Evolutionary conservation across 2,797 vertebrate genomes (phyloP).

Genomic region (Gadopsis marmoratus): DNA sequence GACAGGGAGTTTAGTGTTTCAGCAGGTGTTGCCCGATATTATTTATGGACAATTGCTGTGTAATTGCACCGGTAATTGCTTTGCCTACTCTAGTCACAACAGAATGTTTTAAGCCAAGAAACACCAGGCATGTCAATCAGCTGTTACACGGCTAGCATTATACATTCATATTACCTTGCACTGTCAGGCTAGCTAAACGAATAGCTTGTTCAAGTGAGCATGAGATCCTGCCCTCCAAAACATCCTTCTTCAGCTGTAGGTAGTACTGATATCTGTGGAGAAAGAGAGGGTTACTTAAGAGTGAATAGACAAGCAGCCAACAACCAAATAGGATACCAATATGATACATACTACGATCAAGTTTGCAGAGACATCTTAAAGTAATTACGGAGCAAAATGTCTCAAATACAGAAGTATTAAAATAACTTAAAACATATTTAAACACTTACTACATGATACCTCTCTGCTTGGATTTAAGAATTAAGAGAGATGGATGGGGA

Average conservation of each 20-base stretch:
- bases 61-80: slow-evolving; percentile 2
- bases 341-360: neutral
- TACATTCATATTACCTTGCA: slow-evolving; percentile 90
- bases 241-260: slow-evolving; percentile 97
- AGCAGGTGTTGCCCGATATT: neutral
- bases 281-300: slow-evolving; percentile 16
- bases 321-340: neutral
- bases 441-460: neutral
- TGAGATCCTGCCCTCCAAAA: slow-evolving; percentile 95
- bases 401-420: neutral
- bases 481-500: neutral
- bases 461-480: neutral
- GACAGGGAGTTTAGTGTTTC: neutral
- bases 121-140: neutral
- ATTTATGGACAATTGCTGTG: slow-evolving; percentile 1
- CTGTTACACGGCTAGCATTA: neutral
- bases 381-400: neutral
- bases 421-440: neutral
- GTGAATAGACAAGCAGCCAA: neutral
- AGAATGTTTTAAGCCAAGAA: neutral
- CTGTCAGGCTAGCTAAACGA: slow-evolving; percentile 95
- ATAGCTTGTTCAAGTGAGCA: slow-evolving; percentile 95
- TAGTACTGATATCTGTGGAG: slow-evolving; percentile 98
- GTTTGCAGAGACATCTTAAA: slow-evolving; percentile 9
- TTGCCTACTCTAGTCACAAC: neutral